phyloP scores from a whole-genome alignment of 2,888 invertebrate species.

The Abrostola tripartita region DNA sequence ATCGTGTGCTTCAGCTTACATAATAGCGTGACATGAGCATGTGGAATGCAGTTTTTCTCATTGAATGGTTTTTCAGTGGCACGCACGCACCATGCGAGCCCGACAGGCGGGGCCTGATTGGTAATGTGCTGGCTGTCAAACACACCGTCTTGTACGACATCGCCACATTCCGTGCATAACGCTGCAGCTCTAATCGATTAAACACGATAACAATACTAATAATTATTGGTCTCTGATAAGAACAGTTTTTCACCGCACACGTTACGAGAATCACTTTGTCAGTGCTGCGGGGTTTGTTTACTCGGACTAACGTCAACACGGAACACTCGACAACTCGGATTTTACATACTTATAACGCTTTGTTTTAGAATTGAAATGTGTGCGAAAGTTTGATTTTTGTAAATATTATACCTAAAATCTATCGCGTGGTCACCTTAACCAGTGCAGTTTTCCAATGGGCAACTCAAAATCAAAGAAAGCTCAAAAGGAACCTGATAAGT shows the following conservation, averaged over 20 bases:
- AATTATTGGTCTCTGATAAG: conserved; percentile 75
- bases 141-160: conserved; percentile 34
- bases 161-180: conserved; percentile 57
- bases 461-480: conserved; percentile 79
- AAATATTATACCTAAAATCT: conserved; percentile 8
- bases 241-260: conserved; percentile 65
- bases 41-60: conserved; percentile 61
- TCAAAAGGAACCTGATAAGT: conserved; percentile 78
- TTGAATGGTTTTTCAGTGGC: conserved; percentile 42
- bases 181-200: conserved; percentile 68
- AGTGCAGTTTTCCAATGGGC: conserved; percentile 72
- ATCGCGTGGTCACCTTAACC: conserved; percentile 7
- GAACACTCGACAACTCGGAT: conserved; percentile 12
- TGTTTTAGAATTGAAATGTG: conserved; percentile 51
- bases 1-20: conserved; percentile 41
- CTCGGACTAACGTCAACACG: conserved; percentile 52
- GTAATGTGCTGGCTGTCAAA: conserved; percentile 14
- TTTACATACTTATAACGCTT: conserved; percentile 15
- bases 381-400: conserved; percentile 15
- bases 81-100: conserved; percentile 29
- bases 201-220: conserved; percentile 67
- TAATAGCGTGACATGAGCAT: conserved; percentile 55
- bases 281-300: conserved; percentile 68
- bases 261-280: conserved; percentile 63
- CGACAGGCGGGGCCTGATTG: conserved; percentile 16